Conservation (phyloP, 2,888 invertebrate genomes). For the Sympetrum striolatum region DNA sequence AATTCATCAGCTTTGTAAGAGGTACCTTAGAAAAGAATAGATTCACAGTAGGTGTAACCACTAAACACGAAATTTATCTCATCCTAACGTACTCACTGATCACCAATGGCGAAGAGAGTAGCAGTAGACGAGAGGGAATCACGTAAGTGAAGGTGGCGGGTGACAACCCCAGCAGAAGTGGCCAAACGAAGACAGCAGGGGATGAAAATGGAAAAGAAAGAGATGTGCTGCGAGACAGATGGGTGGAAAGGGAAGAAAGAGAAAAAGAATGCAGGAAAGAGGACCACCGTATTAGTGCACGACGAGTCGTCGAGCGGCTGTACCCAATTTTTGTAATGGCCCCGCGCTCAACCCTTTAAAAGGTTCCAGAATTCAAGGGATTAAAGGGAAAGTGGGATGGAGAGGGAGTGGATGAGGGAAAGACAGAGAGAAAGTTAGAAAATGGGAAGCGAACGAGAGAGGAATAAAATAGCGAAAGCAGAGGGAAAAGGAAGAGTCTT, state of each 20-base stretch:
- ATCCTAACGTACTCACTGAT: not conserved
- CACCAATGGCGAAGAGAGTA: too few species aligned
- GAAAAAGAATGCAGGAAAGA: not conserved
- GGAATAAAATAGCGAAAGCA: not conserved
- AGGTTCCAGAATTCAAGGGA: not conserved
- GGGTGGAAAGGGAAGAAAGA: not conserved
- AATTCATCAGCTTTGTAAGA: too few species aligned
- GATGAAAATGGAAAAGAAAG: not conserved
- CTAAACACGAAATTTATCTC: not conserved
- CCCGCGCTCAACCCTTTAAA: slow-evolving; percentile 29
- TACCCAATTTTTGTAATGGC: slow-evolving; percentile 40
- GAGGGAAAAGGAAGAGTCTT: not conserved
- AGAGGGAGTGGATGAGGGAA: not conserved
- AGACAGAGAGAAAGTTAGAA: not conserved
- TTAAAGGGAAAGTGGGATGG: not conserved
- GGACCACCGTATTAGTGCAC: not conserved
- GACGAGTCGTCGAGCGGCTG: slow-evolving; percentile 10
- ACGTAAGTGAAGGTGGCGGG: not conserved
- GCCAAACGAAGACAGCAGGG: not conserved
- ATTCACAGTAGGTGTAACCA: too few species aligned
- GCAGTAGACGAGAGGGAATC: not conserved
- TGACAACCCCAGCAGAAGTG: too few species aligned
- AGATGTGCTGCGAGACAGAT: not conserved
- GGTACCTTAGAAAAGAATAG: too few species aligned
- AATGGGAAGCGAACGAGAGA: not conserved